Evolutionary conservation across 2,888 invertebrate species (phyloP).

Genomic region (Amorpha juglandis): DNA sequence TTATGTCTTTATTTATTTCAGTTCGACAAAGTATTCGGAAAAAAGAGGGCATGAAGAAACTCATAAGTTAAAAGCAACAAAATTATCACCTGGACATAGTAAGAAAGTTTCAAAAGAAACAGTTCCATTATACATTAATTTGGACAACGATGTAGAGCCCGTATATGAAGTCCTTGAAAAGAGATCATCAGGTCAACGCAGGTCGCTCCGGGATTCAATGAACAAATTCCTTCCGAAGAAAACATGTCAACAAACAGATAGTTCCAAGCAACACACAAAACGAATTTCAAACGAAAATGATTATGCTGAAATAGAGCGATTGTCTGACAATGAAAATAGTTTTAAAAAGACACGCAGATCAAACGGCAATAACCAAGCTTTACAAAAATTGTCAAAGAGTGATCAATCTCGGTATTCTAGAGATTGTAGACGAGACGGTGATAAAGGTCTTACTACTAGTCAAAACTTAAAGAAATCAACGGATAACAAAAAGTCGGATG

Average conservation of each 20-base stretch:
- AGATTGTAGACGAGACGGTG: slow-evolving; percentile 1
- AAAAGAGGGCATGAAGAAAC: slow-evolving; percentile 32
- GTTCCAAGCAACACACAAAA: not conserved
- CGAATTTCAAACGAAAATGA: slow-evolving; percentile 8
- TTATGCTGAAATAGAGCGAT: slow-evolving; percentile 17
- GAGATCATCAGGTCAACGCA: slow-evolving; percentile 20
- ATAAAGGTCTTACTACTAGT: slow-evolving; percentile 13
- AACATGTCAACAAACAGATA: not conserved
- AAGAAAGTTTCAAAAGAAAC: slow-evolving; percentile 42
- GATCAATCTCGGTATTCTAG: slow-evolving; percentile 24
- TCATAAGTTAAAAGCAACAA: slow-evolving; percentile 28
- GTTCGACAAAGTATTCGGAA: slow-evolving; percentile 37
- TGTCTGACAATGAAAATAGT: slow-evolving; percentile 7
- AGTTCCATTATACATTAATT: slow-evolving; percentile 53
- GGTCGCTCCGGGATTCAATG: not conserved
- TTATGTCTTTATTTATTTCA: slow-evolving; percentile 32
- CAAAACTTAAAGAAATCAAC: slow-evolving; percentile 12
- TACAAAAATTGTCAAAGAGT: slow-evolving; percentile 15
- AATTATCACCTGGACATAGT: slow-evolving; percentile 29
- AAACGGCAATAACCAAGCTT: not conserved
- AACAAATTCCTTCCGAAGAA: slow-evolving; percentile 6
- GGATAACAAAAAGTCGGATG: not conserved
- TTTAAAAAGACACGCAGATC: slow-evolving; percentile 16
- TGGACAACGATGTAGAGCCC: slow-evolving; percentile 40
- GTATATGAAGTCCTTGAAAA: slow-evolving; percentile 25